phyloP scores from a whole-genome alignment of 2,888 invertebrate genomes.

The Seladonia tumulorum region DNA sequence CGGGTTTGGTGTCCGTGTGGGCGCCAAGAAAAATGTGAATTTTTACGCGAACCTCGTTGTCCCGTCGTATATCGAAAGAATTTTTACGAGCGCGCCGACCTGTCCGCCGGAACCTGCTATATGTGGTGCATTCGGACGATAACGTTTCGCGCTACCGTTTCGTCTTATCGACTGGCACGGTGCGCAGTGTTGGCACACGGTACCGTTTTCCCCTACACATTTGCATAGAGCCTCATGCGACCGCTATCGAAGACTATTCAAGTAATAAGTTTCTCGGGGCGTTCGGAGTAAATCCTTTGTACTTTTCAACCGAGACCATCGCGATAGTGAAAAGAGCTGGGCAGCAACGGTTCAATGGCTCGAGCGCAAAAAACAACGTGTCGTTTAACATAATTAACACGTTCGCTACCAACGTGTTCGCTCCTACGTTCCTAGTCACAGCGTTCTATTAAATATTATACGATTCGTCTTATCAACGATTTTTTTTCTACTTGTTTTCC shows the following conservation, averaged over 20 bases:
- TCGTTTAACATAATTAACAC: background rate
- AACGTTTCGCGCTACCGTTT: slow-evolving; percentile 66
- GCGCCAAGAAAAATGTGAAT: slow-evolving; percentile 19
- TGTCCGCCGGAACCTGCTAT: slow-evolving; percentile 61
- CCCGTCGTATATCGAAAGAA: slow-evolving; percentile 42
- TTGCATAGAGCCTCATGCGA: slow-evolving; percentile 53
- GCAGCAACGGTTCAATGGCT: background rate
- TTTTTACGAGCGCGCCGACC: slow-evolving; percentile 47
- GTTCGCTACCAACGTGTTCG: background rate
- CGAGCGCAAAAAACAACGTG: background rate
- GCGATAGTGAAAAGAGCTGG: slow-evolving; percentile 20
- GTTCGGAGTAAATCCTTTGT: slow-evolving; percentile 38
- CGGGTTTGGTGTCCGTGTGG: slow-evolving; percentile 27
- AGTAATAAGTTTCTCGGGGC: slow-evolving; percentile 42
- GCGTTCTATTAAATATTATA: background rate
- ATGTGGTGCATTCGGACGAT: slow-evolving; percentile 59
- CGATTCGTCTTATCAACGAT: background rate
- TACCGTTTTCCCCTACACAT: slow-evolving; percentile 65
- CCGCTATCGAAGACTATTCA: slow-evolving; percentile 32
- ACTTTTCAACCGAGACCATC: slow-evolving; percentile 36
- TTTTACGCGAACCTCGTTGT: slow-evolving; percentile 22
- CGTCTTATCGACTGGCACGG: slow-evolving; percentile 65
- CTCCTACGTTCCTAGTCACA: too few species aligned
- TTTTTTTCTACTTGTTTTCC: too few species aligned
- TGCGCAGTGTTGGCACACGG: slow-evolving; percentile 27